phyloP scores from a whole-genome alignment of 1,140 invertebrate species.

The Eubasilissa regina region DNA sequence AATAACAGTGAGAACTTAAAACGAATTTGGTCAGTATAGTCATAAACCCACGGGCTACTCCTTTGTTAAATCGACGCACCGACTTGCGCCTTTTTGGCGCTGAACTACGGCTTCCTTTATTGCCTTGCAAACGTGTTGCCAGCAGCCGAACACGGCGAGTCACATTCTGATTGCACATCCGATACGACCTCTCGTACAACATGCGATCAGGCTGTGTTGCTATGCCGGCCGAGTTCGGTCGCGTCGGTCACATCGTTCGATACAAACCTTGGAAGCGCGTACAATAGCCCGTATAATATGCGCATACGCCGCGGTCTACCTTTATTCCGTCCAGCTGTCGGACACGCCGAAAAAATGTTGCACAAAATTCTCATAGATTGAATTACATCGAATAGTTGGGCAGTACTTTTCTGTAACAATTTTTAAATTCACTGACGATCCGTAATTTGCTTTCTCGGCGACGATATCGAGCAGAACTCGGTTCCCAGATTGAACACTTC shows the following conservation, averaged over 20 bases:
- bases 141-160: background rate
- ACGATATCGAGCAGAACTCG: background rate
- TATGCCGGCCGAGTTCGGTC: slow-evolving; percentile 33
- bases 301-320: slow-evolving; percentile 7
- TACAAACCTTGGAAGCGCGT: slow-evolving; percentile 43
- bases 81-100: slow-evolving; percentile 14
- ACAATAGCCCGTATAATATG: slow-evolving; percentile 22
- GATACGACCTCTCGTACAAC: slow-evolving; percentile 8
- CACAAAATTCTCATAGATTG: background rate
- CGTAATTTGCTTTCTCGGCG: background rate
- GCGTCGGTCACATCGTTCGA: slow-evolving; percentile 30
- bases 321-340: background rate
- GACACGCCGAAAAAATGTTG: background rate
- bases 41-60: background rate
- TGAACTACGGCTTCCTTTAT: slow-evolving; percentile 34
- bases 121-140: slow-evolving; percentile 45
- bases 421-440: background rate
- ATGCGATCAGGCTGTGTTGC: slow-evolving; percentile 32
- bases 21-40: slow-evolving; percentile 3
- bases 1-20: background rate
- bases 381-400: background rate
- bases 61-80: background rate
- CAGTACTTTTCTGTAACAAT: background rate
- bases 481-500: slow-evolving; percentile 43
- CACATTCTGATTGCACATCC: slow-evolving; percentile 13